Evolutionary conservation across 1,140 invertebrate species (phyloP).

Genomic region (Drosophila kikkawai): DNA sequence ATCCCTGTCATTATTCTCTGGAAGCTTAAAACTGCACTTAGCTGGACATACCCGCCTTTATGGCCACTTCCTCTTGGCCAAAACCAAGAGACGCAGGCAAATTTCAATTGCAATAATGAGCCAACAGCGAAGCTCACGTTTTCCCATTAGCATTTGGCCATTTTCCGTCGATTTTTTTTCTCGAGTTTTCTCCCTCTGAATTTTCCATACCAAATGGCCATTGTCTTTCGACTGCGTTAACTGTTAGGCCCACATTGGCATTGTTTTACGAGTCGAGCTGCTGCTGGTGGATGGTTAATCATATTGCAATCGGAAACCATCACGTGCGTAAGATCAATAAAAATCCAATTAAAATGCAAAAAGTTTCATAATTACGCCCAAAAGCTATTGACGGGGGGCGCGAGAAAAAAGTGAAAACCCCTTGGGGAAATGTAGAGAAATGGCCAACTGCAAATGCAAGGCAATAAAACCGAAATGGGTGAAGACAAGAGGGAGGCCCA

Average conservation of each 20-base stretch:
- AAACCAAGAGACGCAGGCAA: slow-evolving; percentile 45
- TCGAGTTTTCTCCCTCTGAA: slow-evolving; percentile 3
- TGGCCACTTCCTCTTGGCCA: neutral
- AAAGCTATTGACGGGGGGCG: slow-evolving; percentile 24
- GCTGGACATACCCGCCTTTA: neutral
- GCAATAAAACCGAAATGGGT: slow-evolving; percentile 54
- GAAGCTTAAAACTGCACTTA: neutral
- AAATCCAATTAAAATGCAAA: slow-evolving; percentile 82
- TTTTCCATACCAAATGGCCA: slow-evolving; percentile 50
- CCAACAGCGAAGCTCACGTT: slow-evolving; percentile 72
- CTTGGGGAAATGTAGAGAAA: slow-evolving; percentile 62
- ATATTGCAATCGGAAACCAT: slow-evolving; percentile 58
- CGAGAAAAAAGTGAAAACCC: slow-evolving; percentile 60
- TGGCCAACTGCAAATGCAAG: slow-evolving; percentile 65
- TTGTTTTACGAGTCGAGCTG: slow-evolving; percentile 23
- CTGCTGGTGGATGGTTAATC: slow-evolving; percentile 35
- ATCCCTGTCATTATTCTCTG: slow-evolving; percentile 5
- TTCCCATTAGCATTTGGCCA: slow-evolving; percentile 69
- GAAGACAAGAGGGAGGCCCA: neutral
- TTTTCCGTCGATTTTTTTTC: slow-evolving; percentile 17
- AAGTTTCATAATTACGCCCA: slow-evolving; percentile 75
- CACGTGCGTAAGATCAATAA: slow-evolving; percentile 83
- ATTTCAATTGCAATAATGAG: slow-evolving; percentile 72
- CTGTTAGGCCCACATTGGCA: slow-evolving; percentile 47
- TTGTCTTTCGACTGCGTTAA: slow-evolving; percentile 60